phyloP scores from a whole-genome alignment of 1,140 invertebrate species.

The Cepaea nemoralis region DNA sequence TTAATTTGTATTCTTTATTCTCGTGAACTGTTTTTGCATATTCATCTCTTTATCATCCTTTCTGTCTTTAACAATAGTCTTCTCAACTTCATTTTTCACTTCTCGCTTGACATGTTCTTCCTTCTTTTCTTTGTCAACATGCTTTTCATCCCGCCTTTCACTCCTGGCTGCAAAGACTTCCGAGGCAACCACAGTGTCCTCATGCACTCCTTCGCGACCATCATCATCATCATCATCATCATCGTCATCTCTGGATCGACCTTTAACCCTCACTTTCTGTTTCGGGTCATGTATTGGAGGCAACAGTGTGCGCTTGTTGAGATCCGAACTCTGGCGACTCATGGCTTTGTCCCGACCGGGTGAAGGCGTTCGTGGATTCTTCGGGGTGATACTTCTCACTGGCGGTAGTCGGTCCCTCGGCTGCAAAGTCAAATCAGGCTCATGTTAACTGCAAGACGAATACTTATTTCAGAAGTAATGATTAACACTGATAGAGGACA shows the following conservation, averaged over 20 bases:
- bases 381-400: conserved; percentile 20
- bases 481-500: too few species aligned
- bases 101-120: neutral
- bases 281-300: neutral
- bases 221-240: neutral
- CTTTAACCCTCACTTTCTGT: neutral
- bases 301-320: neutral
- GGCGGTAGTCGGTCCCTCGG: neutral
- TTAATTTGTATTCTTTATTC: neutral
- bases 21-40: too few species aligned
- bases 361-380: conserved; percentile 1
- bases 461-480: too few species aligned
- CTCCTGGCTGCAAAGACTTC: neutral
- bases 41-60: neutral
- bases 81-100: neutral
- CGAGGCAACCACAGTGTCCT: neutral
- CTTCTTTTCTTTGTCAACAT: neutral
- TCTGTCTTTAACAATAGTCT: neutral
- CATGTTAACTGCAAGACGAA: neutral
- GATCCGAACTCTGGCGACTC: neutral
- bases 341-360: neutral
- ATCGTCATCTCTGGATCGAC: neutral
- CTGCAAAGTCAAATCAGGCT: neutral
- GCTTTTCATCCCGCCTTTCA: neutral
- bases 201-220: neutral